Evolutionary conservation across 1,140 invertebrate genomes (phyloP), one percentile per base, ranked within the genome.

Genomic region (Drosophila sp.): DNA sequence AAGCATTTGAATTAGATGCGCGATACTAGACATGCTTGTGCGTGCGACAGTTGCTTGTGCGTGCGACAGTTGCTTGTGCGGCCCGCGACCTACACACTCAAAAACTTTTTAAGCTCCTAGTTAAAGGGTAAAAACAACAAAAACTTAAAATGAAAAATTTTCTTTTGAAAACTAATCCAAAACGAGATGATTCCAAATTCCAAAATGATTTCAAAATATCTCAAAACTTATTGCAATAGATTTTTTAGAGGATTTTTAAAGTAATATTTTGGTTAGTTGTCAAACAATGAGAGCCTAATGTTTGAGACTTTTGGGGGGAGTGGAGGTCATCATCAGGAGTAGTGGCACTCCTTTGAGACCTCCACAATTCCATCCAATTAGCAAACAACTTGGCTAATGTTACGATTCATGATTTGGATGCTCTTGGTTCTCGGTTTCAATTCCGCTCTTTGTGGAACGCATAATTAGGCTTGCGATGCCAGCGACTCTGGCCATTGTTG

Each of bases 401-500:
- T 89, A 50, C 44, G 25, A 50, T 50, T 50, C 44, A 50, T n/a
- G 23, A 27, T 50, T 50, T 8, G 44, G 44, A 50, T 50, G 35
- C 30, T 41, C n/a, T 25, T 27, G 44, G 23, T 25, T 47, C 50
- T 64, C 44, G 57, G 63, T 76, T 77, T 77, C 44, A 47, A 47
- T 25, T 50, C 11, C 8, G 44, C 44, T 50, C 44, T 27, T 50
- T 50, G 44, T 30, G 54, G 62, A 84, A 84, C 84, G 84, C 84
- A 87, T 87, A 87, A 87, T 87, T 87, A 89, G 84, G 80, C 80
- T 50, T 50, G 23, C 23, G 44, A 23, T 47, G 70, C 47, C 70
- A 72, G 66, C 60, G 63, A 40, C 11, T 7, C 68, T 30, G 11
- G 60, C 40, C 60, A 58, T 58, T 58, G 56, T 50, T 38, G 54